Base-by-base conservation (phyloP, 1,140 invertebrate genomes). In the Drosophila lini region DNA sequence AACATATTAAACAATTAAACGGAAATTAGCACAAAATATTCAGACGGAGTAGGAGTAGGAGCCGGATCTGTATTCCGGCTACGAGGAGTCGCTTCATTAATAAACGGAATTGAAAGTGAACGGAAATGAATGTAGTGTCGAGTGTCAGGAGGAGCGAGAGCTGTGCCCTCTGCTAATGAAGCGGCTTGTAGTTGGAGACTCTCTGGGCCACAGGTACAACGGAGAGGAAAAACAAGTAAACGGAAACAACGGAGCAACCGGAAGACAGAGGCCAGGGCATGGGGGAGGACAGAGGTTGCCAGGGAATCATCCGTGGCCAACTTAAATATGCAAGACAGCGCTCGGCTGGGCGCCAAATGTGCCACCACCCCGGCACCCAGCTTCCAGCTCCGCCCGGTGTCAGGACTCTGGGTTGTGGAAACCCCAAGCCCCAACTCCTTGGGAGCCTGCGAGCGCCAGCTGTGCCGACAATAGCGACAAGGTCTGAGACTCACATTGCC, bases 1-100 rank as follows among this genome's bases (percentile, higher is more conserved):
- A 86, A 88, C 74, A 86, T 86, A 88, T 88, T 89, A 88, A 88
- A 88, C 84, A 88, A 88, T 88, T 88, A 88, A 89, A 88, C 83
- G 83, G 83, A 88, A 88, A 88, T 88, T 88, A 88, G 73, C 83
- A 88, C 84, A 68, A 83, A 83, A 83, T 86, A 73, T 76, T 80
- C 84, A 78, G 3, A 0, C 61, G 10, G 41, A 25, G 19, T 2
- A 40, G n/a, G 1, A 31, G 45, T 16, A 38, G 40, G 53, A 31
- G 31, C 34, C 15, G 57, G 56, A 61, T 64, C 52, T 53, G 52
- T 53, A 38, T 16, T n/a, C 57, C 40, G 22, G 38, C 45, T 15
- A 3, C 22, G 10, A 44, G 19, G 48, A 69, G 50, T 36, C 48
- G 81, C 48, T 88, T 88, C 84, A 88, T 88, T 88, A 88, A 77